A percentile compares a stretch with the other conserved stretches of the same genome.
Conservation (phyloP, 2,113 vertebrate genomes). For the Grallaria varia region DNA sequence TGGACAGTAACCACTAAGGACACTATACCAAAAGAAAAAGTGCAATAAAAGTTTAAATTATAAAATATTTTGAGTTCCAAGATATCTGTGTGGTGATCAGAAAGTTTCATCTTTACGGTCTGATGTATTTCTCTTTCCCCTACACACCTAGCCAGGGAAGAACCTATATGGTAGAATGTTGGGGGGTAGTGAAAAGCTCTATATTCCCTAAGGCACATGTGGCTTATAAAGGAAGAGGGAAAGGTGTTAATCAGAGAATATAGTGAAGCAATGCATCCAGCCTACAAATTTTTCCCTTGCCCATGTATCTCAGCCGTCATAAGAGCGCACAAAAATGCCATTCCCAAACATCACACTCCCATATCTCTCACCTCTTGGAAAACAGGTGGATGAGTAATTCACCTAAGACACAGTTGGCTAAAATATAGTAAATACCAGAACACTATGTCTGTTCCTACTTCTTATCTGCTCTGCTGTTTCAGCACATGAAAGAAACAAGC, state of each 20-base stretch:
- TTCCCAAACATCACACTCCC: background rate
- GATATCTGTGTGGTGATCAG: background rate
- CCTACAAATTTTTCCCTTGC: background rate
- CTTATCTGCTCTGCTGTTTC: conserved; percentile 32
- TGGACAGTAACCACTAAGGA: background rate
- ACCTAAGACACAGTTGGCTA: background rate
- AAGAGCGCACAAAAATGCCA: background rate
- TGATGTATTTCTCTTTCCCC: background rate
- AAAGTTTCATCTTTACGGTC: background rate
- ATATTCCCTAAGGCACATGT: background rate
- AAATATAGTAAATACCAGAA: conserved; percentile 13
- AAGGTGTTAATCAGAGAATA: background rate
- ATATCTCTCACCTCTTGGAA: background rate
- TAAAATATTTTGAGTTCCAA: background rate
- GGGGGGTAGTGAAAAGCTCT: background rate
- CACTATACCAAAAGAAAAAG: background rate
- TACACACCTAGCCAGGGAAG: background rate
- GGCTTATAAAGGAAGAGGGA: background rate
- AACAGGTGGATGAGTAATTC: background rate
- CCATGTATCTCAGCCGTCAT: background rate
- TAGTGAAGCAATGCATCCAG: background rate
- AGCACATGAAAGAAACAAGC: background rate
- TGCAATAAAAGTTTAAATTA: background rate
- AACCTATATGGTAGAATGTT: too few species aligned
- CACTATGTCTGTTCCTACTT: background rate